Base-by-base conservation (phyloP, 2,888 invertebrate species). In the Zeuzera pyrina region DNA sequence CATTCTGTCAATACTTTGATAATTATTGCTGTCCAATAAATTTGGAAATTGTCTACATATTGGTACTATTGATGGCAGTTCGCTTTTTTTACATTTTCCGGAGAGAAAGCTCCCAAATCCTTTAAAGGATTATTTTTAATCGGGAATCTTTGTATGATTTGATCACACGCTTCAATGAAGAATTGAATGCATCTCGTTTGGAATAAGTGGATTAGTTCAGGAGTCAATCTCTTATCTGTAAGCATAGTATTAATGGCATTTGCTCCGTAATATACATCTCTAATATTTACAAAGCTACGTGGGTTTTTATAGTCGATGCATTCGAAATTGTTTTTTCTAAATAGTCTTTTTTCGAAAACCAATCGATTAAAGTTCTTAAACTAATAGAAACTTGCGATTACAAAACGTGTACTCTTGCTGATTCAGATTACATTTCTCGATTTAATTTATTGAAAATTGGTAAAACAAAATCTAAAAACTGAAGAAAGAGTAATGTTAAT, bases 391-490 rank as follows among this genome's bases (percentile, higher is more conserved):
- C n/a, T n/a, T n/a, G n/a, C n/a, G n/a, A n/a, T n/a, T n/a, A n/a
- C n/a, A n/a, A n/a, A n/a, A n/a, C n/a, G n/a, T n/a, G n/a, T n/a
- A n/a, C n/a, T n/a, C n/a, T n/a, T n/a, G n/a, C n/a, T n/a, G n/a
- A n/a, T 24, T 24, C 24, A 10, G n/a, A 6, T 10, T 24, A 12
- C 24, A 22, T 23, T 23, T 11, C 19, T 21, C n/a, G 19, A 15
- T 21, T 15, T 12, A 19, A 10, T 11, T 24, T 24, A 10, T 7
- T 24, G 25, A 37, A 37, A 24, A 15, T 37, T 19, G 31, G 30
- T 24, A 37, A 29, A 8, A 37, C 23, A 26, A 26, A n/a, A n/a
- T n/a, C n/a, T n/a, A n/a, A n/a, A 21, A 38, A 38, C 21, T 22
- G 23, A 15, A 34, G 32, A 32, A 34, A 38, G 11, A 38, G 16